phyloP scores from a whole-genome alignment of 2,888 invertebrate genomes.

The Xestia rhomboidea region DNA sequence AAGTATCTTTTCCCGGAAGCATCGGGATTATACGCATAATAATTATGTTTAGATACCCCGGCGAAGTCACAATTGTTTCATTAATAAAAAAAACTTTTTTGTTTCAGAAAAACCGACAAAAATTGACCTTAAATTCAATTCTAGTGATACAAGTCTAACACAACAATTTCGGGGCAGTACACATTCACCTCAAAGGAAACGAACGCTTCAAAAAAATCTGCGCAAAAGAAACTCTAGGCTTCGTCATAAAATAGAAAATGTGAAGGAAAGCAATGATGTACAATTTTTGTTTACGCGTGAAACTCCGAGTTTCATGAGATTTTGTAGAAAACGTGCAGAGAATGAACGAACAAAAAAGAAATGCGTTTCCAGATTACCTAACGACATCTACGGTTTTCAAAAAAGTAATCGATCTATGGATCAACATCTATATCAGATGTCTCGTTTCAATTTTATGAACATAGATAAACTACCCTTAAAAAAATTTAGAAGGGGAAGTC shows the following conservation, averaged over 20 bases:
- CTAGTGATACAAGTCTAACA: constrained; percentile 40
- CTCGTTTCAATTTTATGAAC: constrained; percentile 45
- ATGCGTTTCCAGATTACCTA: constrained; percentile 24
- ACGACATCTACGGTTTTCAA: constrained; percentile 64
- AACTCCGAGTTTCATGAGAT: constrained; percentile 33
- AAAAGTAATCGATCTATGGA: constrained; percentile 46
- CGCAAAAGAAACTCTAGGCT: constrained; percentile 39
- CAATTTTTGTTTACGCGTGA: constrained; percentile 32
- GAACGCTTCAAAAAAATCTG: constrained; percentile 20
- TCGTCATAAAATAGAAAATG: constrained; percentile 28
- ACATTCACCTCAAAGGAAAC: constrained; percentile 24
- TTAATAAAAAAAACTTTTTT: not conserved
- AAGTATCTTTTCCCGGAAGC: no score
- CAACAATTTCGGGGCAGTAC: constrained; percentile 18
- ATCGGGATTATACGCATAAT: no score
- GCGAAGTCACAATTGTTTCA: not conserved
- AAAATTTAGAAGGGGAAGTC: constrained; percentile 40
- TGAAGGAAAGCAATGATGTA: constrained; percentile 20
- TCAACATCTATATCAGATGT: constrained; percentile 45
- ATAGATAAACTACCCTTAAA: constrained; percentile 42
- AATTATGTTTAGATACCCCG: not conserved
- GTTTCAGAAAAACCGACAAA: constrained; percentile 56
- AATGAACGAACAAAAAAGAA: constrained; percentile 24
- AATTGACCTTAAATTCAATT: constrained; percentile 29
- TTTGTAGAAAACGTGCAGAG: constrained; percentile 23